These are phyloP conservation scores for Iselma pallidipennis DNA, from an alignment of 2,888 invertebrate genomes.

Conservation along the genomic window DNA sequence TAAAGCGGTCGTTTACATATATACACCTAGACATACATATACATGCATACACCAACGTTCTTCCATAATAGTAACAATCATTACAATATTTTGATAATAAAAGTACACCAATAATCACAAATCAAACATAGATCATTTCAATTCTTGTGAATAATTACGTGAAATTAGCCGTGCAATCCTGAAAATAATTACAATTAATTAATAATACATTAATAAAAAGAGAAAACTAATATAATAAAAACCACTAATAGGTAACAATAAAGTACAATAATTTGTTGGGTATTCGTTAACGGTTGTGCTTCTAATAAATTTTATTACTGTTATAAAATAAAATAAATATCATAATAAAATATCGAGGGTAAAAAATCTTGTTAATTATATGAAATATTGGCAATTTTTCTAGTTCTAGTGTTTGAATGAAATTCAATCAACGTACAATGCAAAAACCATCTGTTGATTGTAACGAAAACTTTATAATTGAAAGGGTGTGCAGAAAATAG, in stretches of 20 bases:
- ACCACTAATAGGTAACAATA: too few relatives aligned
- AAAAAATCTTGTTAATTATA: too few relatives aligned
- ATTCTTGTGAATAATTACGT: background rate
- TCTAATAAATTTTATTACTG: background rate
- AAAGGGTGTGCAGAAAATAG: slow-evolving; percentile 10
- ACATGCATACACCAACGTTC: slow-evolving; percentile 30
- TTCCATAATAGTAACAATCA: slow-evolving; percentile 34
- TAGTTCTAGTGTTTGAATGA: background rate
- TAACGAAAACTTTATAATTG: slow-evolving; percentile 16
- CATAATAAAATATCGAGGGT: background rate
- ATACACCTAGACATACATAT: background rate
- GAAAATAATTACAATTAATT: background rate
- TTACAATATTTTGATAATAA: slow-evolving; percentile 17
- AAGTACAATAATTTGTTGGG: background rate
- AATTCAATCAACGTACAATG: background rate
- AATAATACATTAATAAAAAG: background rate
- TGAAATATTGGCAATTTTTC: background rate
- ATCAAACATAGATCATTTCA: background rate
- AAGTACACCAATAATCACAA: too few relatives aligned
- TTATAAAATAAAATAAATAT: background rate
- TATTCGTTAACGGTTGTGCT: background rate
- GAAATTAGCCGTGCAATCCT: background rate
- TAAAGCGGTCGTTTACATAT: slow-evolving; percentile 34
- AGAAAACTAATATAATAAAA: background rate
- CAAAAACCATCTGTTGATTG: slow-evolving; percentile 28